Evolutionary conservation across 2,888 invertebrate species (phyloP), one percentile per base, ranked within the genome.

Genomic region (Mimumesa dahlbomi): DNA sequence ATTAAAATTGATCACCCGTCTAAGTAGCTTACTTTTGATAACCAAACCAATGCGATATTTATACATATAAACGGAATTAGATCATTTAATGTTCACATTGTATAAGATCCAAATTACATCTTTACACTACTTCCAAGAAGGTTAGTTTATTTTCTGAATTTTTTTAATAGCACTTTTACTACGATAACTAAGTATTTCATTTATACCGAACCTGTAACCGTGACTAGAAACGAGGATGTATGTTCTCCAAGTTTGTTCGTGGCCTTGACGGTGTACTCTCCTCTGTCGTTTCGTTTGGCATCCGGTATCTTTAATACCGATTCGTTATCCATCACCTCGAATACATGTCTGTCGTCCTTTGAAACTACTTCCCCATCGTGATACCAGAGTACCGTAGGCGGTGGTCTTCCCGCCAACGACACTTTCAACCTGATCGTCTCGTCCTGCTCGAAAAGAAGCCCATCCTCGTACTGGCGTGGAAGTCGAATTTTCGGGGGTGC

Each of bases 391-490:
- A 97, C 92, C 14, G 92, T 91, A 1, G 98, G 98, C 36, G 93
- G 90, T n/a, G 98, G 98, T 75, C 95, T 93, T 0, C 97, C 97
- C 7, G 94, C 95, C 45, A 97, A 92, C 7, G 95, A 94, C 42
- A 96, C 96, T 89, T 96, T 96, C 45, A 98, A 90, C 73, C 95
- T 93, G 52, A 97, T 93, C 0, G 94, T 93, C 90, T 97, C 97
- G 77, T 95, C 96, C 52, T 95, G 93, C 90, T 97, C 96, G 86
- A 95, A 96, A 36, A 97, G 92, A 31, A 97, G 90, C 0, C 97
- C 97, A 76, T 97, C 96, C 88, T 96, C 96, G 88, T 96, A 96
- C 79, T 95, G 95, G 42, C 95, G 92, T 1, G 96, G 95, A 73
- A 96, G 92, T 52, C 95, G 93, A 78, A 97, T 93, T 85, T 93